A percentile compares a stretch with the other conserved stretches of the same genome.
Conservation (phyloP, 2,797 vertebrate species). For the Lophius americanus region DNA sequence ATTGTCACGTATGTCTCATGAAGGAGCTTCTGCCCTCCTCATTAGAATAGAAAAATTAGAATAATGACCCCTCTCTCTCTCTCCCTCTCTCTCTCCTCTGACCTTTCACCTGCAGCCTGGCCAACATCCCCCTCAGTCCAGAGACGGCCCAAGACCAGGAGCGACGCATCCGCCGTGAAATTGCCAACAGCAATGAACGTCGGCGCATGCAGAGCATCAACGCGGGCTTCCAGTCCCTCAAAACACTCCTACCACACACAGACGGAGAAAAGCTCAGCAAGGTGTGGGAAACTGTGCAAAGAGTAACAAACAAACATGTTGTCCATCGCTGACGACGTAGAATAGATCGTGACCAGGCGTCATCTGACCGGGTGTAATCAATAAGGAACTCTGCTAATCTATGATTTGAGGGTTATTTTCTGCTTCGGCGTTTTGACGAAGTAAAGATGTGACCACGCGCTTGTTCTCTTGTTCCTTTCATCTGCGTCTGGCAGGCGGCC, state of each 20-base stretch:
- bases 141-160: constrained; percentile 98
- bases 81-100: neutral
- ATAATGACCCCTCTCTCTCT: neutral
- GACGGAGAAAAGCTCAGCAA: constrained; percentile 80
- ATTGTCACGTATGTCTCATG: neutral
- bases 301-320: no score
- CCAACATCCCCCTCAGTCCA: constrained; percentile 95
- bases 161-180: constrained; percentile 95
- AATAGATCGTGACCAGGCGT: neutral
- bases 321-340: no score
- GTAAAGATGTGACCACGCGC: neutral
- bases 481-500: constrained; percentile 81
- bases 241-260: constrained; percentile 94
- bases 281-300: constrained; percentile 38
- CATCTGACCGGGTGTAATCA: neutral
- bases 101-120: constrained; percentile 81
- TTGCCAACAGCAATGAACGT: constrained; percentile 98
- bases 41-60: neutral
- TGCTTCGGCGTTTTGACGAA: neutral
- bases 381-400: neutral
- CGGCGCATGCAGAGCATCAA: constrained; percentile 99
- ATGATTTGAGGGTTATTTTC: neutral
- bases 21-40: neutral
- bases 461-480: neutral
- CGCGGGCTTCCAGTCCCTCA: constrained; percentile 97